A percentile compares a stretch with the other conserved stretches of the same genome.
Evolutionary conservation across 2,797 vertebrate genomes (phyloP).

Genomic region (Australoheros facetus): DNA sequence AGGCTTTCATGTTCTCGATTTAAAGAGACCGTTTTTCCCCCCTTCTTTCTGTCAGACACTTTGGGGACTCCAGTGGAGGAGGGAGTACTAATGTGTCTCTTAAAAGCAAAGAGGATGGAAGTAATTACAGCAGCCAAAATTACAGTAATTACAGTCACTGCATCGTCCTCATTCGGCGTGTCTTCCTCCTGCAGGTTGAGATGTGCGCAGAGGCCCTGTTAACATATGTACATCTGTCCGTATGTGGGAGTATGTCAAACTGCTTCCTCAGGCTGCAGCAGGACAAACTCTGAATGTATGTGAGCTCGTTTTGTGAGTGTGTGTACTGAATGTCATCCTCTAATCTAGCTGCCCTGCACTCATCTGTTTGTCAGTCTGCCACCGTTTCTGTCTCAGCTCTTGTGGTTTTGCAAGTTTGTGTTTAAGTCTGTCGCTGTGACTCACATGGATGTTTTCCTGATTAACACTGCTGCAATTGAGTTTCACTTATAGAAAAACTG

Average conservation of each 20-base stretch:
- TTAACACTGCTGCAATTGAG: not conserved
- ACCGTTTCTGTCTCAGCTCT: not conserved
- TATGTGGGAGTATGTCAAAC: slow-evolving; percentile 24
- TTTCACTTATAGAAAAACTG: slow-evolving; percentile 11
- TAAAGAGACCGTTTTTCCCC: slow-evolving; percentile 35
- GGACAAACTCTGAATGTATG: slow-evolving; percentile 19
- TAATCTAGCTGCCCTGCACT: slow-evolving; percentile 18
- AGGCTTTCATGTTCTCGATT: slow-evolving; percentile 24
- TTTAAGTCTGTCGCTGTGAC: not conserved
- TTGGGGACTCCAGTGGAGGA: slow-evolving; percentile 50
- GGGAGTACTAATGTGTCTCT: slow-evolving; percentile 53
- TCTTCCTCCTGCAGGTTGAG: slow-evolving; percentile 50
- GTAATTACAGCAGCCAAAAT: slow-evolving; percentile 70
- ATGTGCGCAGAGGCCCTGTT: slow-evolving; percentile 15
- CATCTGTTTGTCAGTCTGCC: slow-evolving; percentile 10
- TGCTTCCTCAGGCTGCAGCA: slow-evolving; percentile 32
- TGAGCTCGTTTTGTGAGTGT: not conserved
- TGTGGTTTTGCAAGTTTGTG: not conserved
- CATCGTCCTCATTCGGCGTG: slow-evolving; percentile 43
- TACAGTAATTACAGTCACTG: slow-evolving; percentile 62
- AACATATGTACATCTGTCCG: slow-evolving; percentile 17
- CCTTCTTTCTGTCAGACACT: slow-evolving; percentile 55
- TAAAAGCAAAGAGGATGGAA: slow-evolving; percentile 71
- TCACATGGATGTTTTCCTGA: not conserved
- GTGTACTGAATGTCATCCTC: slow-evolving; percentile 1